Conservation (phyloP, 2,888 invertebrate species). For the Ennomos quercinarius region DNA sequence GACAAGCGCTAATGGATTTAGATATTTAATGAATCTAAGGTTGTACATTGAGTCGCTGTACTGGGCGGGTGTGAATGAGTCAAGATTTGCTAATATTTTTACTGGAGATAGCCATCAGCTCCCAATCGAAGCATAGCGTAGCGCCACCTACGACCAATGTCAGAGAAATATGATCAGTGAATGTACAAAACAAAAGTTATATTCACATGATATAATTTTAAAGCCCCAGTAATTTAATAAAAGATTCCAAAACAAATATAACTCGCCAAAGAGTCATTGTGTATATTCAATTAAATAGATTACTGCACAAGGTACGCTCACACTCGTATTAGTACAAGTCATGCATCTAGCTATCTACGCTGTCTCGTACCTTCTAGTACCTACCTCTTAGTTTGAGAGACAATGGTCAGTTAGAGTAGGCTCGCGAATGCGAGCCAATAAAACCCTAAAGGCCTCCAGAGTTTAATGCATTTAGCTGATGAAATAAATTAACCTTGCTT, state of each 20-base stretch:
- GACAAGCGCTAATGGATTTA: slow-evolving; percentile 44
- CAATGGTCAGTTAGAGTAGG: background rate
- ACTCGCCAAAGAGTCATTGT: slow-evolving; percentile 46
- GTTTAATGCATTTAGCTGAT: no score
- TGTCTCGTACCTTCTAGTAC: slow-evolving; percentile 20
- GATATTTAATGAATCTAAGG: slow-evolving; percentile 31
- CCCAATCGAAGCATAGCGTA: no score
- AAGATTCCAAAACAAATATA: background rate
- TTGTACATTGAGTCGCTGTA: slow-evolving; percentile 2
- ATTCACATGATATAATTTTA: no score
- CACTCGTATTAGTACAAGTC: slow-evolving; percentile 36
- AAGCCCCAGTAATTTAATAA: no score
- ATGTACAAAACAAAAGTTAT: no score
- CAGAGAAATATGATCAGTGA: no score
- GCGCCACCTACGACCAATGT: no score
- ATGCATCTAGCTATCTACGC: slow-evolving; percentile 34
- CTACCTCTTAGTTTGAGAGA: slow-evolving; percentile 10
- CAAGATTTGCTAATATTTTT: background rate
- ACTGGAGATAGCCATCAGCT: no score
- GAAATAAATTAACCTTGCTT: no score
- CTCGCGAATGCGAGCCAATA: background rate
- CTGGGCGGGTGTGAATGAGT: slow-evolving; percentile 4
- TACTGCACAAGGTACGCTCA: slow-evolving; percentile 32
- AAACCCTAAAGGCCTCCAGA: no score
- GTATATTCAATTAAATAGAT: slow-evolving; percentile 55